A percentile compares a stretch with the other conserved stretches of the same genome.
Evolutionary conservation across 2,888 invertebrate species (phyloP).

Genomic region (Acleris emargana): DNA sequence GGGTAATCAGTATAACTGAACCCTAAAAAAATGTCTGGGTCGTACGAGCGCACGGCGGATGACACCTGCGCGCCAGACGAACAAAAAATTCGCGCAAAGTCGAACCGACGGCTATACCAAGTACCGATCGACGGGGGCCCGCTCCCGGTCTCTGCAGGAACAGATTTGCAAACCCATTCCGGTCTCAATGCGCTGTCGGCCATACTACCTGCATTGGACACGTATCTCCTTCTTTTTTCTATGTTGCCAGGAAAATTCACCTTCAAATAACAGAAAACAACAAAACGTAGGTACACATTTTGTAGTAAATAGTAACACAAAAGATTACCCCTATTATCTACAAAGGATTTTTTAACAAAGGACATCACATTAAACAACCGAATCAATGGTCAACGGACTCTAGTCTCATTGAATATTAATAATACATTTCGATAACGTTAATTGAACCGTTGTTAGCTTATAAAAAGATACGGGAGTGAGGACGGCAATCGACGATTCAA

Average conservation of each 20-base stretch:
- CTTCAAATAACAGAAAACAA: neutral
- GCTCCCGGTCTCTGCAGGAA: conserved; percentile 13
- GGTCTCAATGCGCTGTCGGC: conserved; percentile 7
- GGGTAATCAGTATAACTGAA: neutral
- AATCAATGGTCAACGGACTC: conserved; percentile 29
- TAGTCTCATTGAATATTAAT: conserved; percentile 34
- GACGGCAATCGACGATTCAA: conserved; percentile 34
- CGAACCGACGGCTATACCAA: conserved; percentile 10
- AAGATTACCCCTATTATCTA: conserved; percentile 7
- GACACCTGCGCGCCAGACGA: conserved; percentile 38
- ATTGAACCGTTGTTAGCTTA: conserved; percentile 34
- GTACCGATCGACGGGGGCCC: conserved; percentile 19
- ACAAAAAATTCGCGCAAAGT: conserved; percentile 34
- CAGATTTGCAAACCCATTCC: conserved; percentile 29
- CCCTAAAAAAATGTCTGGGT: conserved; percentile 7
- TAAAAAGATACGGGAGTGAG: conserved; percentile 37
- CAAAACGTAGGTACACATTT: conserved; percentile 3
- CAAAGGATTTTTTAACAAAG: conserved; percentile 25
- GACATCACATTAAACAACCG: conserved; percentile 25
- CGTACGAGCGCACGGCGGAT: conserved; percentile 7
- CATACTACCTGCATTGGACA: conserved; percentile 1
- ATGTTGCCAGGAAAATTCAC: conserved; percentile 3
- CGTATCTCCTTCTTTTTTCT: conserved; percentile 17
- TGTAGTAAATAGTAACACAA: conserved; percentile 16
- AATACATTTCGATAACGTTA: conserved; percentile 33